Base-by-base conservation (phyloP, 1,140 invertebrate genomes). In the Ditylenchus dipsaci region DNA sequence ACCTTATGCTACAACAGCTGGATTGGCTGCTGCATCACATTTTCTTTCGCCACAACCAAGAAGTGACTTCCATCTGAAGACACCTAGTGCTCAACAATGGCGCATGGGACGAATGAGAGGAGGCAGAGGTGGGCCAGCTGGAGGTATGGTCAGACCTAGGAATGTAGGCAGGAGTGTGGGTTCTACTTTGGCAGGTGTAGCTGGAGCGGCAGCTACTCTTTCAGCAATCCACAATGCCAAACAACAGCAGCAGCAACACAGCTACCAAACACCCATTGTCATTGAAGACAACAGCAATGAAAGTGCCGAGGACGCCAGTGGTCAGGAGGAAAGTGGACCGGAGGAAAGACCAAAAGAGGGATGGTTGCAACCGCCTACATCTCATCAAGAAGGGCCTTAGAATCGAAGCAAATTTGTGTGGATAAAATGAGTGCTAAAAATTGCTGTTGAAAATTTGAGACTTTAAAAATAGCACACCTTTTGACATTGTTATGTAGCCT, bases 11-110 rank as follows among this genome's bases (percentile, higher is more conserved):
- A 29, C 53, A 27, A 38, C 33, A 5, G 60, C 49, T 33, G 62
- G 53, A 15, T 57, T 67, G 65, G 65, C 60, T 19, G 27, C 62
- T 15, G 65, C 60, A 8, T 67, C 65, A 7, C 26, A 38, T 19
- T 65, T 45, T 15, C 13, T 64, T 19, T 38, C 29, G 13, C 17
- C 29, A 17, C 63, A 45, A 64, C 7, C 61, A 33, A 38, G 42
- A 19, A 58, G 29, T 19, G 42, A 64, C 9, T 19, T 38, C 29
- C 43, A 23, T 45, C 42, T 64, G 42, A 64, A 67, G 27, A 67
- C 65, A 17, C 65, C 65, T 8, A 63, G 29, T 67, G 53, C 65
- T 17, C 11, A 68, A 8, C 64, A 67, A n/a, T 67, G 62, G 27
- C 45, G 43, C 19, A 59, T 58, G n/a, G 19, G 65, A 67, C 65